These are phyloP conservation scores for Eubucco bourcierii DNA, from an alignment of 2,113 vertebrate species.

Conservation along the genomic window DNA sequence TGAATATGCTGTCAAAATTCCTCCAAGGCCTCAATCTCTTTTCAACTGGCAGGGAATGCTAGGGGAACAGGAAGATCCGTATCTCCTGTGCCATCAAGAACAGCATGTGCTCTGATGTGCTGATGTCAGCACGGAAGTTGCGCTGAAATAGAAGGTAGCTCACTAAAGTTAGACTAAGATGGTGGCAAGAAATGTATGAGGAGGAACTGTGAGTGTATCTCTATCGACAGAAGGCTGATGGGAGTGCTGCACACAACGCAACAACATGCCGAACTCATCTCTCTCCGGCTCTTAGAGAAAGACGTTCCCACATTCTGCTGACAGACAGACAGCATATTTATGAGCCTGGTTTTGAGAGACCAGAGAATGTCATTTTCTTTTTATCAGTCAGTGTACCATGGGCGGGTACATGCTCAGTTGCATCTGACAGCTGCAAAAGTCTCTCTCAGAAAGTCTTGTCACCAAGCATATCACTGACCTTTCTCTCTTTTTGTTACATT, in stretches of 20 bases:
- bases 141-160: background rate
- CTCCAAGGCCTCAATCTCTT: background rate
- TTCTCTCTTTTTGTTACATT: background rate
- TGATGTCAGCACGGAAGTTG: background rate
- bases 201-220: background rate
- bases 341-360: background rate
- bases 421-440: background rate
- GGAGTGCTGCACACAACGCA: background rate
- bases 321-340: background rate
- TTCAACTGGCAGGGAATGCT: background rate
- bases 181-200: background rate
- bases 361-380: background rate
- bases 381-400: background rate
- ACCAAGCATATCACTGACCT: background rate
- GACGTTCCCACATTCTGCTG: background rate
- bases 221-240: background rate
- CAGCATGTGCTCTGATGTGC: background rate
- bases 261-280: background rate
- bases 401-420: background rate
- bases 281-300: background rate
- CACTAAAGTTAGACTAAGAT: background rate
- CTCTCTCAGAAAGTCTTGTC: background rate
- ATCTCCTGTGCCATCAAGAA: background rate
- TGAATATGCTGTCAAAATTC: slow-evolving; percentile 17
- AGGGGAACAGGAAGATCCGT: background rate